Evolutionary conservation across 2,888 invertebrate genomes (phyloP), one percentile per base, ranked within the genome.

Genomic region (Seladonia tumulorum): DNA sequence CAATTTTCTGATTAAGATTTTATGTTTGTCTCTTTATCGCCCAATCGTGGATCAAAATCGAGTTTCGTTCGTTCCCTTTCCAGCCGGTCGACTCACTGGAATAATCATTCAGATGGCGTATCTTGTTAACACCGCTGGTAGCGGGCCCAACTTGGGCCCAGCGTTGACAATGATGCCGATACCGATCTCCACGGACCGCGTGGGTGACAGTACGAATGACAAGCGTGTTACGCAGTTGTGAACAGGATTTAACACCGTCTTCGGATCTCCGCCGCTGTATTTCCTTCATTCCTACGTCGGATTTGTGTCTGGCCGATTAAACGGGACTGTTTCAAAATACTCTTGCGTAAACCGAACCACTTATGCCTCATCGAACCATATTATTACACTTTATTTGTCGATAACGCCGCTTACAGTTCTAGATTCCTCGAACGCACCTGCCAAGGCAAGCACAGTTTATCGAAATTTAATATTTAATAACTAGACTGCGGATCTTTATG

Each of bases 191-290:
- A 18, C 53, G 79, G 73, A 45, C 25, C 73, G 80, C 80, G 79
- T 76, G 71, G 87, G 83, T 87, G 83, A 83, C 82, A 86, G 57
- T 81, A 79, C 75, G 81, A 74, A 76, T 81, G 88, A 89, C 88
- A 86, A 88, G 82, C 82, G 79, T 76, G 66, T 90, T 83, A 88
- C 82, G 81, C 72, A 70, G 39, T 71, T 79, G 84, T 35, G 77
- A 84, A 90, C 89, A 90, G 80, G 86, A 78, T 79, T 80, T 77
- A 77, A 79, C 75, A 74, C 42, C 39, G 57, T 45, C 66, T 5
- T 49, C 72, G 57, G 8, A 79, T 85, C 70, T 18, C 39, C 53
- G 53, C 29, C 66, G n/a, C 3, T 18, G 45, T 42, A 10, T 73
- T 18, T 42, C 25, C 57, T 60, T 83, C 49, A 60, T 39, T 10